Conservation (phyloP, 2,113 vertebrate species). For the Spea multiplicata region DNA sequence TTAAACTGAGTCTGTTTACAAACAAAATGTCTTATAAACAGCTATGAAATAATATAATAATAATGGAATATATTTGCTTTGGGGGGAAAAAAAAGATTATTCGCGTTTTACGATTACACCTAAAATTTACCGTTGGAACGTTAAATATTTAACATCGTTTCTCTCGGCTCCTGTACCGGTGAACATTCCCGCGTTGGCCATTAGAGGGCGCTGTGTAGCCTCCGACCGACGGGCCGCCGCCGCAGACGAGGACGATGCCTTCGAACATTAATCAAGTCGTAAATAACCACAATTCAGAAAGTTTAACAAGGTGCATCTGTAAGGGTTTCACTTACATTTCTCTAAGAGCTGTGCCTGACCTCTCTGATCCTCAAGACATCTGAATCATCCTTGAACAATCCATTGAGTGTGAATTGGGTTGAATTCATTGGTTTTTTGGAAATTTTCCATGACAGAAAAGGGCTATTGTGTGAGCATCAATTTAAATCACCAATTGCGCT, state of each 20-base stretch:
- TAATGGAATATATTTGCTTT: too few species aligned
- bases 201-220: slow-evolving; percentile 25
- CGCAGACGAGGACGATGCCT: background rate
- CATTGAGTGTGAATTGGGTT: background rate
- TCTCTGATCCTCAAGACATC: background rate
- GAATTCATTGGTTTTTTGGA: background rate
- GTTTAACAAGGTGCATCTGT: slow-evolving; percentile 27
- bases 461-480: background rate
- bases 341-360: slow-evolving; percentile 20
- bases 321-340: slow-evolving; percentile 10
- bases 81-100: too few species aligned
- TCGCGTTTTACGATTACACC: too few species aligned
- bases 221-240: background rate
- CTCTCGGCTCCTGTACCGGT: too few species aligned
- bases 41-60: too few species aligned
- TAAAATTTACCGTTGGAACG: too few species aligned
- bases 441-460: background rate
- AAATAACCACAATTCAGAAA: slow-evolving; percentile 7
- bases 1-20: too few species aligned
- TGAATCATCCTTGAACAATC: slow-evolving; percentile 6
- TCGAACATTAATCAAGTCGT: slow-evolving; percentile 16
- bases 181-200: background rate
- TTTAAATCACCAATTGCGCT: background rate
- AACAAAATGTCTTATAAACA: too few species aligned
- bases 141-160: too few species aligned